A percentile compares a stretch with the other conserved stretches of the same genome.
phyloP scores from a whole-genome alignment of 1,140 invertebrate species.

The Dinothrombium tinctorium region DNA sequence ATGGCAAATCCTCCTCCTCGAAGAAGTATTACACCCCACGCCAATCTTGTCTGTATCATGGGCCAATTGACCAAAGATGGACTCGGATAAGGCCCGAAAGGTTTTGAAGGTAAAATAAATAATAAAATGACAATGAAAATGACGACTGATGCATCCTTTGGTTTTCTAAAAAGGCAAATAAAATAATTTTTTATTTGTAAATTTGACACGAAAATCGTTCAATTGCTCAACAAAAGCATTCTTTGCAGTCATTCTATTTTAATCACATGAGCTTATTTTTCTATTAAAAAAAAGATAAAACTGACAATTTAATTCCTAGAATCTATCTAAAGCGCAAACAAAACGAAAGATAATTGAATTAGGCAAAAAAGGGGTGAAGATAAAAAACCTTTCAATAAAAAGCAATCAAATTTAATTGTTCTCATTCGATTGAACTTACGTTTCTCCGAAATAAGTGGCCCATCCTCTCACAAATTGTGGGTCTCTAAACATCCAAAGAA shows the following conservation, averaged over 20 bases:
- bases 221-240: too few species aligned
- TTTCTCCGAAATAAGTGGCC: conserved; percentile 21
- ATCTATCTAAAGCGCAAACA: too few species aligned
- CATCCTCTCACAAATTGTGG: conserved; percentile 30
- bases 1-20: conserved; percentile 61
- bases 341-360: too few species aligned
- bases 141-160: conserved; percentile 49
- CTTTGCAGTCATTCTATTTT: too few species aligned
- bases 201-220: neutral
- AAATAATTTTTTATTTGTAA: neutral
- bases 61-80: conserved; percentile 20
- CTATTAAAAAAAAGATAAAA: too few species aligned
- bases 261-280: too few species aligned
- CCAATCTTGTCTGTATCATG: conserved; percentile 21
- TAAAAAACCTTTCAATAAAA: too few species aligned
- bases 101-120: conserved; percentile 49
- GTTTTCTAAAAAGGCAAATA: conserved; percentile 6
- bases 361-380: too few species aligned
- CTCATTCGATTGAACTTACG: conserved; percentile 7
- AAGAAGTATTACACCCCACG: conserved; percentile 26
- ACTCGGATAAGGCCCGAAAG: conserved; percentile 17
- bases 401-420: too few species aligned
- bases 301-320: too few species aligned
- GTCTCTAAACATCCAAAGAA: conserved; percentile 29
- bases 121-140: conserved; percentile 50